Evolutionary conservation across 2,113 vertebrate species (phyloP).

Genomic region (Lynx canadensis): DNA sequence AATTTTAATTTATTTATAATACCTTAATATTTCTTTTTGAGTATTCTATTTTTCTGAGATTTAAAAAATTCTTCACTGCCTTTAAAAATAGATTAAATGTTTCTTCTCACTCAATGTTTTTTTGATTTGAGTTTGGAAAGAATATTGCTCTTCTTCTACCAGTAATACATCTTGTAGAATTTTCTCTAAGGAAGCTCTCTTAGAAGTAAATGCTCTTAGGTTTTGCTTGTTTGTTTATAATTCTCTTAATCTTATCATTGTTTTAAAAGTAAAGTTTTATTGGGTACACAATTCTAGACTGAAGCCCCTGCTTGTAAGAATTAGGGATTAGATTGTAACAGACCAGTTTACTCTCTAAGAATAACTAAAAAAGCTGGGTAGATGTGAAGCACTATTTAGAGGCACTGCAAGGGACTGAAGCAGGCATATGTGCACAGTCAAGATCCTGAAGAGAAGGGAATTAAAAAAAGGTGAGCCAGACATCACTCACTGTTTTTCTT

Average conservation of each 20-base stretch:
- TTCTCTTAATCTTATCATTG: background rate
- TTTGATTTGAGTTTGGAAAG: background rate
- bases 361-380: background rate
- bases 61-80: background rate
- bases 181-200: background rate
- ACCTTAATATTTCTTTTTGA: background rate
- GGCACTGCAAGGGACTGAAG: background rate
- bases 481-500: background rate
- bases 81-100: background rate
- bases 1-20: slow-evolving; percentile 1
- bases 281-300: background rate
- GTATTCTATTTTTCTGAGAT: background rate
- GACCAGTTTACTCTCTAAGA: background rate
- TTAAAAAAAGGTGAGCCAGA: background rate
- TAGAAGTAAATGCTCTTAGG: background rate
- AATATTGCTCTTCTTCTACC: background rate
- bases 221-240: background rate
- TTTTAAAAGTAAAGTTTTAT: slow-evolving; percentile 4
- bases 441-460: background rate
- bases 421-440: background rate
- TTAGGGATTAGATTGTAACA: background rate
- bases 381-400: background rate
- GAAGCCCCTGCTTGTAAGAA: slow-evolving; percentile 13
- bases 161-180: background rate
- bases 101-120: slow-evolving; percentile 15